phyloP scores from a whole-genome alignment of 2,797 vertebrate species.

The Aotus griseimembra region DNA sequence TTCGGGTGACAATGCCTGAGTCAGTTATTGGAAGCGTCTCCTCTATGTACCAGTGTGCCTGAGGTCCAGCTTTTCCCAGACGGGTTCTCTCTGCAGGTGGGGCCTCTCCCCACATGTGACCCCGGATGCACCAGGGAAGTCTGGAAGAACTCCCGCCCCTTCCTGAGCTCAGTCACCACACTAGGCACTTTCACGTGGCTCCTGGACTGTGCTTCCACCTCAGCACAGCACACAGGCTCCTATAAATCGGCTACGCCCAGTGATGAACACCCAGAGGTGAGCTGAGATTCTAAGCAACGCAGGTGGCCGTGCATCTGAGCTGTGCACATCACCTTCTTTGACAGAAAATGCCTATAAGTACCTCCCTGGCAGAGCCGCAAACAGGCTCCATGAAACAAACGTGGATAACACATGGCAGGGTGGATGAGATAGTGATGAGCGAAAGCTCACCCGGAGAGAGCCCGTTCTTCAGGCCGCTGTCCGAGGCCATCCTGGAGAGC shows the following conservation, averaged over 20 bases:
- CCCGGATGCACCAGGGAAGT: too few relatives aligned
- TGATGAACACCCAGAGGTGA: too few relatives aligned
- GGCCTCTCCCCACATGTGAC: accelerated
- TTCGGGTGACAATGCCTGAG: too few relatives aligned
- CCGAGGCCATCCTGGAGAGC: accelerated
- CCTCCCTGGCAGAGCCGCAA: too few relatives aligned
- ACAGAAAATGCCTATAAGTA: accelerated
- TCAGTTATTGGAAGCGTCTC: background rate
- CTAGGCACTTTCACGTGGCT: background rate
- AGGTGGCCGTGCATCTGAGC: accelerated
- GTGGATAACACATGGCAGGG: background rate
- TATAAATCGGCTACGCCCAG: accelerated
- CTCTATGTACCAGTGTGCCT: accelerated
- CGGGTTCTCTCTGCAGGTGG: background rate
- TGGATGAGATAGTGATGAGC: accelerated
- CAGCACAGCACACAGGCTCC: accelerated
- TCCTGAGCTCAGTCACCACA: too few relatives aligned
- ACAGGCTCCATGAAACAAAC: too few relatives aligned
- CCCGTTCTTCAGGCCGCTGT: accelerated
- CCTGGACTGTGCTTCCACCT: background rate
- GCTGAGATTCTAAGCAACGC: accelerated
- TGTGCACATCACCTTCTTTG: too few relatives aligned
- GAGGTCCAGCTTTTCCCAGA: background rate
- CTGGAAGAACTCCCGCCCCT: too few relatives aligned
- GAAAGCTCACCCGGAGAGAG: accelerated